Evolutionary conservation across 2,113 vertebrate species (phyloP).

Genomic region (Poeciliopsis occidentalis): DNA sequence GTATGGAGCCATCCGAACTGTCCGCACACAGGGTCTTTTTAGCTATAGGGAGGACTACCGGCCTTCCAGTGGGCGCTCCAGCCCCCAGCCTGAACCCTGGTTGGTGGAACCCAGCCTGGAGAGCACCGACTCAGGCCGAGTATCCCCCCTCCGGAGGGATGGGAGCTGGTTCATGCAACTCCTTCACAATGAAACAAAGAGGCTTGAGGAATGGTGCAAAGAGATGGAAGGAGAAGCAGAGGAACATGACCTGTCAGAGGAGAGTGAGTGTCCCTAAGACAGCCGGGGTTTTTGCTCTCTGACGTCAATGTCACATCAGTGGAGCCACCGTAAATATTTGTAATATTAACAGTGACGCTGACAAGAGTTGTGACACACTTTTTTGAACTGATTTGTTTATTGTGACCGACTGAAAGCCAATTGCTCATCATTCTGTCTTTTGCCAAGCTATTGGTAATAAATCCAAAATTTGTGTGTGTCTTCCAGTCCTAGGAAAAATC

Average conservation of each 20-base stretch:
- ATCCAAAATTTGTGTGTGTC: slow-evolving; percentile 32
- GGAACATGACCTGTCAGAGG: slow-evolving; percentile 94
- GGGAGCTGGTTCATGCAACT: slow-evolving; percentile 98
- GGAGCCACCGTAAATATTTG: background rate
- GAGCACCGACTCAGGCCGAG: slow-evolving; percentile 83
- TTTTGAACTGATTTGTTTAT: slow-evolving; percentile 38
- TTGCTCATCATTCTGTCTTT: slow-evolving; percentile 25
- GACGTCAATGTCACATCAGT: background rate
- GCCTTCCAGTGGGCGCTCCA: slow-evolving; percentile 87
- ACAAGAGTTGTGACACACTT: slow-evolving; percentile 19
- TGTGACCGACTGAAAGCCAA: slow-evolving; percentile 34
- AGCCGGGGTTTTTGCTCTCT: slow-evolving; percentile 13
- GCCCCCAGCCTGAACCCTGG: slow-evolving; percentile 91
- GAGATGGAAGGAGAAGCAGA: slow-evolving; percentile 98
- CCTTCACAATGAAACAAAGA: slow-evolving; percentile 93
- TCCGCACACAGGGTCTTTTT: slow-evolving; percentile 96
- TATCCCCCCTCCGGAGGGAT: slow-evolving; percentile 89
- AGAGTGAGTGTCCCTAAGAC: slow-evolving; percentile 86
- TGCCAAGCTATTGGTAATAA: slow-evolving; percentile 40
- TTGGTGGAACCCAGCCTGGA: slow-evolving; percentile 86
- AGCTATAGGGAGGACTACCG: slow-evolving; percentile 97
- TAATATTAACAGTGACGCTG: slow-evolving; percentile 5
- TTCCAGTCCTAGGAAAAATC: slow-evolving; percentile 94
- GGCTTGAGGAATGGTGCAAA: slow-evolving; percentile 97
- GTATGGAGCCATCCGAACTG: slow-evolving; percentile 92